These are phyloP conservation scores for Euborellia annulipes DNA, from an alignment of 1,140 invertebrate genomes.

Conservation along the genomic window DNA sequence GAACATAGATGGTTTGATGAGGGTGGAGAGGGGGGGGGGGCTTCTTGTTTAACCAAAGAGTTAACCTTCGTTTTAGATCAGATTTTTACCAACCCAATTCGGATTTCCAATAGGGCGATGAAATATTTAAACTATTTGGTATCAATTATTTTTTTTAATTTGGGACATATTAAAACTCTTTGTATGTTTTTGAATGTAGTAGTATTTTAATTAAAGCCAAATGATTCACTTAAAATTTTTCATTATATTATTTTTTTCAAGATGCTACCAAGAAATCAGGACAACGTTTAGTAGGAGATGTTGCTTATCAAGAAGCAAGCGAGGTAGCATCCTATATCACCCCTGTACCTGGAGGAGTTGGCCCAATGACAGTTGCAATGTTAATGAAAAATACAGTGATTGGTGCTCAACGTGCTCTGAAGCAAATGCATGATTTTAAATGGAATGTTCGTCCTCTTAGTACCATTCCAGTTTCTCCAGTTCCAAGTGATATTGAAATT, in stretches of 20 bases:
- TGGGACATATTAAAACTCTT: no score
- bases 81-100: no score
- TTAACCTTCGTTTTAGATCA: no score
- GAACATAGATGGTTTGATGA: no score
- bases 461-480: constrained; percentile 41
- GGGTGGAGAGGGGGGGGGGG: no score
- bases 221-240: no score
- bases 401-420: constrained; percentile 50
- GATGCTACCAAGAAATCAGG: constrained; percentile 73
- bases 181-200: no score
- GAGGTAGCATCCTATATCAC: constrained; percentile 78
- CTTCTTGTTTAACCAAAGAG: no score
- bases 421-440: constrained; percentile 31
- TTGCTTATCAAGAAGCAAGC: constrained; percentile 66
- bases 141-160: no score
- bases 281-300: constrained; percentile 85
- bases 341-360: constrained; percentile 95
- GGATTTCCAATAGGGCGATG: no score
- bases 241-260: constrained; percentile 25
- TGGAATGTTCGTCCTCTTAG: constrained; percentile 51
- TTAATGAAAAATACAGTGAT: constrained; percentile 88
- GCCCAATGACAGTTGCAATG: constrained; percentile 98
- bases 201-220: no score
- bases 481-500: constrained; percentile 81
- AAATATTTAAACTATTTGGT: no score